Base-by-base conservation (phyloP, 2,113 vertebrate species). In the Vicugna pacos region DNA sequence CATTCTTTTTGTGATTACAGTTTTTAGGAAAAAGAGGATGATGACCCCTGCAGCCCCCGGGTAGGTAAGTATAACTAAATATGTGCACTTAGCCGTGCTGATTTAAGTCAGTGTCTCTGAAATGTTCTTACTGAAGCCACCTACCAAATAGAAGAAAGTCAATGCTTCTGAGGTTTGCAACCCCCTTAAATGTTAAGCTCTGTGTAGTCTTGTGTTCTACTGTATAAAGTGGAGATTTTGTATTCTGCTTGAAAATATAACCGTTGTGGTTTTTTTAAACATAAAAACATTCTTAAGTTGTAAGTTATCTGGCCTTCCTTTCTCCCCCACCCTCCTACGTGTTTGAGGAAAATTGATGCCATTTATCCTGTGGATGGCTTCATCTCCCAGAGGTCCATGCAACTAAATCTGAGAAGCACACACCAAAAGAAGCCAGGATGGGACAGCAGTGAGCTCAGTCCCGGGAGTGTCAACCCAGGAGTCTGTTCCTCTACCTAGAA, bases 281-380 rank as follows among this genome's bases (percentile, higher is more conserved):
- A 89, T 28, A 77, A 87, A 91, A 92, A 70, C n/a, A 92, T 86
- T 89, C 38, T 48, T 72, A 91, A 85, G 52, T 70, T 76, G 46
- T 20, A 75, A 89, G 50, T 82, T 79, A 9, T 24, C n/a, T 24
- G 70, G 54, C 11, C 62, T 94, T 87, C 65, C 42, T 84, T 93
- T 93, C 62, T 90, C 50, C n/a, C 54, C 48, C n/a, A 64, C 11
- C 6, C 32, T 80, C 48, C 50, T 8, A 83, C 35, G 64, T 58
- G 77, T 86, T 42, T 80, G 9, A 91, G 42, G 93, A 90, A 87
- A 94, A 54, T n/a, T 60, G 50, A 79, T 83, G 35, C 56, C 35
- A 6, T 76, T 93, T 94, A 50, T 89, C 42, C 54, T 67, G 28
- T 16, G 52, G 12, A 62, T 70, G 65, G 9, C 54, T 85, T 95